phyloP scores from a whole-genome alignment of 2,797 vertebrate genomes.

The Hylomyscus alleni region DNA sequence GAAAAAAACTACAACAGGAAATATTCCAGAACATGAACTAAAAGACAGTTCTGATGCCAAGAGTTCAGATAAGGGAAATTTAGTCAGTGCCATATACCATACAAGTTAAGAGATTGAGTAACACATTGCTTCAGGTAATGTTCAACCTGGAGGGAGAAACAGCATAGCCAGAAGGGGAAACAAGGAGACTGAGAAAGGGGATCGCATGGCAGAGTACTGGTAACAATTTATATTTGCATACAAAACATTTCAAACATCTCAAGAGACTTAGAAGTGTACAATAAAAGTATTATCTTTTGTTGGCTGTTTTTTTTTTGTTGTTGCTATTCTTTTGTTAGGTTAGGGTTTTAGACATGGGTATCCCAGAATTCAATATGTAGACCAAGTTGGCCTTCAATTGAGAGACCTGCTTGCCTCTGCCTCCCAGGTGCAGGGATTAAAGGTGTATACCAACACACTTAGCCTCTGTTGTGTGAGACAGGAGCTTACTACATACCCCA shows the following conservation, averaged over 20 bases:
- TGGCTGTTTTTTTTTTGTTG: conserved; percentile 12
- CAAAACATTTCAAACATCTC: conserved; percentile 40
- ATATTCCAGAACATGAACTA: background rate
- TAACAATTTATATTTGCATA: background rate
- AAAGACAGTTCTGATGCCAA: background rate
- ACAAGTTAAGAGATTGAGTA: background rate
- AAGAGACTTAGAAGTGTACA: conserved; percentile 46
- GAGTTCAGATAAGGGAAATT: background rate
- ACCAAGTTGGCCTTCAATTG: background rate
- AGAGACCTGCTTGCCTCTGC: background rate
- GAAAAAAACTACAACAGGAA: background rate
- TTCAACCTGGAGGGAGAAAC: background rate
- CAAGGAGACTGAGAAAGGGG: background rate
- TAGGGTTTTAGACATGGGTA: background rate
- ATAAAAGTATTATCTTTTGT: conserved; percentile 40
- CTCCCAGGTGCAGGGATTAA: background rate
- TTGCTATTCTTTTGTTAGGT: background rate
- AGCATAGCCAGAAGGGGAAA: background rate
- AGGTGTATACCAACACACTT: background rate
- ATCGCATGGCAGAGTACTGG: background rate
- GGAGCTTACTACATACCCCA: background rate
- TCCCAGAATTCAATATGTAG: background rate
- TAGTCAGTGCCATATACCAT: background rate
- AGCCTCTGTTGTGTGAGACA: background rate
- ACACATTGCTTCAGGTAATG: background rate